Conservation (phyloP, 2,888 invertebrate genomes). For the Hylaea fasciaria region DNA sequence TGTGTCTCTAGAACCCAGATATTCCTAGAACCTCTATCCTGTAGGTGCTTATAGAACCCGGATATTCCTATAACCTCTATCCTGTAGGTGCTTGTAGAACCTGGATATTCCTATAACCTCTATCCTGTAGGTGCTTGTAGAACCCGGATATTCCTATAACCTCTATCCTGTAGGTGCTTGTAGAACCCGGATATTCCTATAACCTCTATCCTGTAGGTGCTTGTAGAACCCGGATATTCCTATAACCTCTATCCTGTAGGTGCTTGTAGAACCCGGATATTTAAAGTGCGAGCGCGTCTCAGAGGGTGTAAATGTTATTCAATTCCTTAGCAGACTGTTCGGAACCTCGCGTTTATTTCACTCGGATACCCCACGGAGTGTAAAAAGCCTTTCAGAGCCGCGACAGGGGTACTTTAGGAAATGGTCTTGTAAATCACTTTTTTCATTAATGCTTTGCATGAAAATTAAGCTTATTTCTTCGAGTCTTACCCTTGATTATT, state of each 20-base stretch:
- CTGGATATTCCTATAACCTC: too few relatives aligned
- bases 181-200: too few relatives aligned
- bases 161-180: too few relatives aligned
- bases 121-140: too few relatives aligned
- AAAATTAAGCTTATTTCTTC: slow-evolving; percentile 2
- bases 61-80: too few relatives aligned
- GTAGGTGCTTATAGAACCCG: too few relatives aligned
- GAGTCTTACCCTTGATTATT: neutral
- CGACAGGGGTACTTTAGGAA: neutral
- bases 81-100: too few relatives aligned
- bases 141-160: too few relatives aligned
- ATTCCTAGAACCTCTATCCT: too few relatives aligned
- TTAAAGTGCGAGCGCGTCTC: neutral
- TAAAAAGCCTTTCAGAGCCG: slow-evolving; percentile 5
- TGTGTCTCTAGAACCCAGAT: too few relatives aligned
- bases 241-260: neutral
- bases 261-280: neutral
- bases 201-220: too few relatives aligned
- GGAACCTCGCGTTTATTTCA: slow-evolving; percentile 2
- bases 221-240: too few relatives aligned
- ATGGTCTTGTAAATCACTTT: neutral
- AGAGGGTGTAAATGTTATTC: slow-evolving; percentile 8
- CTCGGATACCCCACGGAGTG: neutral
- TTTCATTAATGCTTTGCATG: slow-evolving; percentile 7
- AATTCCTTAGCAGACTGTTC: slow-evolving; percentile 2